phyloP scores from a whole-genome alignment of 2,797 vertebrate species.

The Pelodytes ibericus region DNA sequence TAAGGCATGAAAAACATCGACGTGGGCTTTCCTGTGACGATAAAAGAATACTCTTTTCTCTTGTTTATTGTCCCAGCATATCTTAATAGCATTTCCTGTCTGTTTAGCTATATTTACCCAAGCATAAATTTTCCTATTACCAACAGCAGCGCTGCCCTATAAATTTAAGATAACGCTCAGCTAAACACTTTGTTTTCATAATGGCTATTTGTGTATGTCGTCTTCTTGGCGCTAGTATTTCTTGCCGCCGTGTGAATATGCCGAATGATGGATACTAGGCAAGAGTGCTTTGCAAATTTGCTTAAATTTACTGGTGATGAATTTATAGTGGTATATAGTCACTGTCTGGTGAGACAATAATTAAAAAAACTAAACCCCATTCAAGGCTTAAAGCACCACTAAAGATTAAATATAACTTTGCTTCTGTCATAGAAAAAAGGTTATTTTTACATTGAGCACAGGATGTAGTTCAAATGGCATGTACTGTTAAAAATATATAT shows the following conservation, averaged over 20 bases:
- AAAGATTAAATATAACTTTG: too few species aligned
- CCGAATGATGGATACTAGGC: constrained; percentile 12
- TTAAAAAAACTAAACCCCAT: too few species aligned
- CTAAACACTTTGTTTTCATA: constrained; percentile 56
- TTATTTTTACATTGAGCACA: too few species aligned
- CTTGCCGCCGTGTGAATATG: constrained; percentile 17
- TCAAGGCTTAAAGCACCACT: too few species aligned
- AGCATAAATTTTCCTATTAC: constrained; percentile 57
- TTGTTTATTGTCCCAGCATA: constrained; percentile 44
- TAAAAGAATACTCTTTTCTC: constrained; percentile 33
- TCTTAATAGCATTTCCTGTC: constrained; percentile 50
- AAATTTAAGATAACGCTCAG: constrained; percentile 55
- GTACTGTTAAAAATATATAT: too few species aligned
- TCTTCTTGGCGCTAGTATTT: constrained; percentile 36
- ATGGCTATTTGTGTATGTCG: constrained; percentile 44
- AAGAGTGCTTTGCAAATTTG: background rate
- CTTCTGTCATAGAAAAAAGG: too few species aligned
- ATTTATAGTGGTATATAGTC: too few species aligned
- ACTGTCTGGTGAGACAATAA: too few species aligned
- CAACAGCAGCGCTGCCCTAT: constrained; percentile 45
- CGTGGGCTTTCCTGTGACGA: constrained; percentile 12
- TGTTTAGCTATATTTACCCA: constrained; percentile 49
- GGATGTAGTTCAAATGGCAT: too few species aligned
- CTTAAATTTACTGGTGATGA: background rate
- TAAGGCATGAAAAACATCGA: constrained; percentile 35